Evolutionary conservation across 1,140 invertebrate genomes (phyloP), one percentile per base, ranked within the genome.

Genomic region (Oryctes rhinoceros): DNA sequence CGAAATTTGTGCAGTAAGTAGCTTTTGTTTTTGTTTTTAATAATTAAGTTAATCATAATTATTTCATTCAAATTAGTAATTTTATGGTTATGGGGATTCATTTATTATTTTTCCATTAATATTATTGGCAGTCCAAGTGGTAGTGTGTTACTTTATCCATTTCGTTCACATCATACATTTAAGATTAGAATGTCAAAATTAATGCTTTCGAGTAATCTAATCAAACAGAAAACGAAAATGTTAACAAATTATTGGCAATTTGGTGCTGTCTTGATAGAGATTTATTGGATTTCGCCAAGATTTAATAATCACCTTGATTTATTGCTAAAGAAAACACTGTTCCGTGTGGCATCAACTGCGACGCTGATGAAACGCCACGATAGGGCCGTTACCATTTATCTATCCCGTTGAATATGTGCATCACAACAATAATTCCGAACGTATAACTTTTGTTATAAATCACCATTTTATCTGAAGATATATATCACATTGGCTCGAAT

Each of bases 361-460:
- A 24, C 65, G 65, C 6, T 71, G 65, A 71, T 71, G 15, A 24
- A 71, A 35, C 65, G 7, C 18, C 15, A 30, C 9, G 65, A 71
- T 71, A 71, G 65, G 65, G 18, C 65, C 11, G 65, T 35, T 71
- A 71, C 24, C 65, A 71, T 71, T 71, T 71, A 71, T 71, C 65
- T 71, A 37, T 71, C 37, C 65, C 65, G 37, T 24, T 71, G 65
- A 71, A 71, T 71, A 71, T 71, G 65, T 71, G 65, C 65, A 71
- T 71, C 24, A 30, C 65, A 71, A 71, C 65, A 71, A 71, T 71
- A 71, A 71, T 71, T 71, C 24, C 65, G 24, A 37, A 30, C 24
- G 65, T 71, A 71, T 71, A 71, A 71, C 65, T 71, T 71, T 71
- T 71, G 65, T 71, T 71, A 71, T 71, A 71, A 71, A 71, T 71